Base-by-base conservation (phyloP, 1,140 invertebrate species). In the Gyrodactylus salaris region DNA sequence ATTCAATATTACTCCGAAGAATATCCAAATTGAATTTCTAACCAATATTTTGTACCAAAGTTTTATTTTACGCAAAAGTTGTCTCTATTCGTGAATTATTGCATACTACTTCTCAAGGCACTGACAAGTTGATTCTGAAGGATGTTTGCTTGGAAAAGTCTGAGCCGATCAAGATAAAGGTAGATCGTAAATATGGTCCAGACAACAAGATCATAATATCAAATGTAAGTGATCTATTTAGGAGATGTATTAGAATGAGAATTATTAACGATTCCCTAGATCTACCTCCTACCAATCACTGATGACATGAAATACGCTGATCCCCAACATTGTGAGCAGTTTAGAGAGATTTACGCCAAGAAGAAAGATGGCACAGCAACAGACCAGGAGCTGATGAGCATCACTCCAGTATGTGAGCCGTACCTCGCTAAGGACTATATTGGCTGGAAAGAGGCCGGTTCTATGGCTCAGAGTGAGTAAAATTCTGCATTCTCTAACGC, bases 351-450 rank as follows among this genome's bases (percentile, higher is more conserved):
- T 7, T 7, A 16, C 21, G 25, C 7, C 7, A 25, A 70, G 69
- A 23, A 70, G 20, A 20, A 25, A 20, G 7, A 20, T 25, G 22
- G 22, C 25, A 25, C n/a, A 7, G 69, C 69, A 2, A 24, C 69
- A 25, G 69, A 23, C 7, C n/a, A 70, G 82, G 24, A 83, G 84
- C 34, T 54, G 34, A 54, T 7, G n/a, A 54, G 34, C n/a, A 54
- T 54, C 7, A 7, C 34, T 27, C 74, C 84, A 0, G 87, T 87
- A 2, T 90, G 88, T 77, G 78, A 83, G 27, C 81, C 84, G 19
- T 91, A 89, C 78, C 80, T 79, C 86, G 90, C 79, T 77, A 82
- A 2, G 34, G 34, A 54, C 7, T 54, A 16, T n/a, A 79, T 85
- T 20, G 89, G 89, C 0, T 85, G 88, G 0, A 77, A 83, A 19